Base-by-base conservation (phyloP, 2,888 invertebrate species). In the Argyresthia goedartella region DNA sequence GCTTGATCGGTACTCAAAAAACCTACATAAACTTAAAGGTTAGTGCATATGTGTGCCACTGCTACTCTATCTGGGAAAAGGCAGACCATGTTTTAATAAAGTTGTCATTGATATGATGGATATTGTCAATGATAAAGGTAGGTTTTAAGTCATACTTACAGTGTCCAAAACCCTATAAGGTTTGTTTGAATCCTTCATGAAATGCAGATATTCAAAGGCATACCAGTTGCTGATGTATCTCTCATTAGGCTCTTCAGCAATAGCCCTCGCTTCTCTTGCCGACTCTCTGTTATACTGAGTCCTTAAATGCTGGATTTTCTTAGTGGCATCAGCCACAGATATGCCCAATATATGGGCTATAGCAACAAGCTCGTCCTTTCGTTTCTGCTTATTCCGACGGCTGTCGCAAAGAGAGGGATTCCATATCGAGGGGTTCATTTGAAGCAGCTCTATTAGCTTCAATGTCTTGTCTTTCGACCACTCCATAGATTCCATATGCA, bases 201-300 rank as follows among this genome's bases (percentile, higher is more conserved):
- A 89, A 60, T 88, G 88, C 45, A 89, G 71, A 67, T 87, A 89
- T 57, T 89, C 89, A 53, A 85, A 89, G 4, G 90, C 89, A 60
- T 89, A 86, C 86, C 86, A 86, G 59, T 82, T 85, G 60, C 85
- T 85, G 33, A 84, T 62, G 56, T 81, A 89, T 66, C 81, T 80
- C 13, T 89, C 88, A 54, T 81, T 81, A 8, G 89, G 88, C 4
- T 87, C 88, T 52, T 88, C 88, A 0, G 67, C 67, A 41, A 72
- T 71, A 0, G 82, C 87, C 33, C 88, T 76, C 11, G 84, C 76
- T 76, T 89, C 89, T 42, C 87, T 77, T 44, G 85, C 87, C 6
- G 88, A 86, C 59, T 90, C 90, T 7, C 90, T 81, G 60, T 90
- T 90, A 58, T 90, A 89, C 55, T 89, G 90, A 1, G 90, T 90